A percentile compares a stretch with the other conserved stretches of the same genome.
These are phyloP conservation scores for Cabera pusaria DNA, from an alignment of 2,888 invertebrate species.

Conservation along the genomic window DNA sequence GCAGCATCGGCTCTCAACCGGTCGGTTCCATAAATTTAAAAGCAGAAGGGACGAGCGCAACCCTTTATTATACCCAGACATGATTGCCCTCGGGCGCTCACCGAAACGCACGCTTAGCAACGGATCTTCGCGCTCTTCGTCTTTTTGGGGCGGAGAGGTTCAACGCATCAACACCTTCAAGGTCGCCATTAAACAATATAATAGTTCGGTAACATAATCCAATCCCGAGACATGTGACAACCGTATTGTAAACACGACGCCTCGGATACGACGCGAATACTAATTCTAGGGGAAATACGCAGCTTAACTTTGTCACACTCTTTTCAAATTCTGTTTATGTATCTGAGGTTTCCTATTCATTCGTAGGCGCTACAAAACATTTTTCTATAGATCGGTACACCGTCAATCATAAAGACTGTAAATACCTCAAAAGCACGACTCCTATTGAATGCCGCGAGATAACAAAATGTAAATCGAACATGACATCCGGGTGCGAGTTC, in stretches of 20 bases:
- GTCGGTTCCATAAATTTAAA: slow-evolving; percentile 67
- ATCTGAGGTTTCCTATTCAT: slow-evolving; percentile 21
- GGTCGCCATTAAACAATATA: slow-evolving; percentile 53
- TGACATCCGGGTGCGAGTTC: slow-evolving; percentile 79
- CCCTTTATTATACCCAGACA: slow-evolving; percentile 79
- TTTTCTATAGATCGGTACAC: slow-evolving; percentile 31
- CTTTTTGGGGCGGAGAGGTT: slow-evolving; percentile 52
- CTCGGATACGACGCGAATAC: slow-evolving; percentile 51
- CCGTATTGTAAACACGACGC: slow-evolving; percentile 52
- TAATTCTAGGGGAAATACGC: slow-evolving; percentile 67
- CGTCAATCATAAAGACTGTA: slow-evolving; percentile 57
- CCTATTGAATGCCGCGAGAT: slow-evolving; percentile 60
- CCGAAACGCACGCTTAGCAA: slow-evolving; percentile 72
- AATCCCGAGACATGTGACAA: slow-evolving; percentile 48
- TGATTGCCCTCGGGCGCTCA: slow-evolving; percentile 77
- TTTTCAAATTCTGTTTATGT: slow-evolving; percentile 45
- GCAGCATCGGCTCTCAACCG: slow-evolving; percentile 51
- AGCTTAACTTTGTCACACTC: slow-evolving; percentile 46
- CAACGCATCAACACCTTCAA: slow-evolving; percentile 50
- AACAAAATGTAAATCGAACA: slow-evolving; percentile 68
- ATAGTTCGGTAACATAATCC: slow-evolving; percentile 52
- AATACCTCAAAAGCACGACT: slow-evolving; percentile 53
- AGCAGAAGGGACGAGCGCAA: slow-evolving; percentile 67
- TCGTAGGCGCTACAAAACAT: slow-evolving; percentile 13
- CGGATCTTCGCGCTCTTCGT: slow-evolving; percentile 56